A percentile compares a stretch with the other conserved stretches of the same genome.
phyloP scores from a whole-genome alignment of 2,888 invertebrate genomes.

The Nymphalis urticae region DNA sequence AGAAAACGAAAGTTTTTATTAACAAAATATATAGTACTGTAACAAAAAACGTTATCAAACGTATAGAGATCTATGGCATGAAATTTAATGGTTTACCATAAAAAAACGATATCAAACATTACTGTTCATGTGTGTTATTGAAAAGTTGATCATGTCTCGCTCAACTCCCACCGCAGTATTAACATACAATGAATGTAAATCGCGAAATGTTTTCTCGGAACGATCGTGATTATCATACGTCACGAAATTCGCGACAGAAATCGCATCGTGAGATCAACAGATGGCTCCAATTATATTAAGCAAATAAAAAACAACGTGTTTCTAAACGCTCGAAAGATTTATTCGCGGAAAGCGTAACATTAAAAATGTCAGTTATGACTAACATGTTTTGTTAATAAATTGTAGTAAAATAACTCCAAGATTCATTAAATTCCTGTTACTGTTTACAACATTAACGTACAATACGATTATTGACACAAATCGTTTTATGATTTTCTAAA shows the following conservation, averaged over 20 bases:
- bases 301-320: slow-evolving; percentile 19
- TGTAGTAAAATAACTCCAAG: no score
- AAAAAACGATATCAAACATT: slow-evolving; percentile 25
- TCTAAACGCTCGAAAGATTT: background rate
- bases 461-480: background rate
- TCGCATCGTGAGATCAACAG: slow-evolving; percentile 25
- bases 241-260: slow-evolving; percentile 35
- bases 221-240: slow-evolving; percentile 41
- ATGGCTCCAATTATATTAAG: slow-evolving; percentile 16
- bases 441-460: no score
- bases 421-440: no score
- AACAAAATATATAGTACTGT: no score
- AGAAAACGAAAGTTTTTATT: no score
- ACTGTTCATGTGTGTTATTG: slow-evolving; percentile 34
- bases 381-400: no score
- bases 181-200: slow-evolving; percentile 48
- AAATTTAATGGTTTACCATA: slow-evolving; percentile 1
- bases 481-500: background rate
- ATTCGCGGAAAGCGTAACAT: background rate
- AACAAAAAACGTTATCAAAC: no score
- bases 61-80: background rate
- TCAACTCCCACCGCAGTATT: slow-evolving; percentile 43
- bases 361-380: no score
- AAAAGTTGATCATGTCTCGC: slow-evolving; percentile 44
- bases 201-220: slow-evolving; percentile 45